Evolutionary conservation across 2,113 vertebrate species (phyloP), one percentile per base, ranked within the genome.

Genomic region (Isichthys henryi): DNA sequence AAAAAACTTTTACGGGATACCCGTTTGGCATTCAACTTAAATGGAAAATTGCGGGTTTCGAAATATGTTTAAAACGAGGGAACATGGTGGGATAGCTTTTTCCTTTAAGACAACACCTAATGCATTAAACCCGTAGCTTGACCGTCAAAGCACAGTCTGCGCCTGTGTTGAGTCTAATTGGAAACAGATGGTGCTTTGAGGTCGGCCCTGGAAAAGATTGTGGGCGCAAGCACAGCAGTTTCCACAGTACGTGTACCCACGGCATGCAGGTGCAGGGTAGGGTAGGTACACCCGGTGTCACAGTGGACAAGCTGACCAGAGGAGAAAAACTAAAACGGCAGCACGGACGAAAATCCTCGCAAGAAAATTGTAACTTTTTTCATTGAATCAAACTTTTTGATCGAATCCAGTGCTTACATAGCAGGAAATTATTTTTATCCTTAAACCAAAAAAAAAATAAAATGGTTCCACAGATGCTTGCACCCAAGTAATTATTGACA

Each of bases 141-240:
- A 93, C 94, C 92, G 93, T 93, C 93, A 94, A 31, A 92, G 93
- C 94, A 95, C 93, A 94, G 91, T 93, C 88, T 66, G 93, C 90
- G 94, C 95, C 93, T 93, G 83, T 92, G 93, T 91, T 91, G 91
- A 92, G 89, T 93, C 92, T 94, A 94, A 96, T 95, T 94, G 92
- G 93, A 95, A 96, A 91, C 96, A 96, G 94, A 96, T 96, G 96
- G 93, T 66, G 92, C 93, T 91, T 85, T 92, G 92, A 94, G 93
- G 91, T 92, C 88, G 82, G 89, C 50, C 92, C 90, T 91, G 89
- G 92, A 91, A 58, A 90, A 58, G 89, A 93, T 91, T 89, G 92
- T 93, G 91, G 92, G 92, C 92, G 92, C 87, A 94, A 94, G 93
- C 91, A 49, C 92, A 91, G 93, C 92, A 91, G 91, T 95, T 95